Base-by-base conservation (phyloP, 2,888 invertebrate species). In the Diadegma fenestrale region DNA sequence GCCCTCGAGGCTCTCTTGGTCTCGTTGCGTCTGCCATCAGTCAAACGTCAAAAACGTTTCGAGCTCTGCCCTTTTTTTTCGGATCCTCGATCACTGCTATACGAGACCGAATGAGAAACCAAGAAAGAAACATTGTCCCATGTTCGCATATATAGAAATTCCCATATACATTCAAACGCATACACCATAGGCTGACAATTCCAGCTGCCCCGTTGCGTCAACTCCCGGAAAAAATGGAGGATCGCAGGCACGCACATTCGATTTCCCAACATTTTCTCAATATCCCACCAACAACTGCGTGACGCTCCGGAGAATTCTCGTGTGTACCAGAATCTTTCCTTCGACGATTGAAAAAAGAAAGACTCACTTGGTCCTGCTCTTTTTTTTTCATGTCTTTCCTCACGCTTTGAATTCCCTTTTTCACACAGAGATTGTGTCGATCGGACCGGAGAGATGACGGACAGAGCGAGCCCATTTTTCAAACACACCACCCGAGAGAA, bases 21-120 rank as follows among this genome's bases (percentile, higher is more conserved):
- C 88, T 87, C 88, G 87, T 87, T 89, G 80, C 85, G 83, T 80
- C 82, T 86, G 84, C 92, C 90, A 93, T 93, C 91, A 91, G 91
- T 94, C 93, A 94, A 93, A 93, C 90, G 93, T 92, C 93, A 92
- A 77, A 76, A 85, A 87, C 91, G 91, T 93, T 93, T 90, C 45
- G 80, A 90, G 89, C 89, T 91, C 91, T 91, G 88, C 87, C 88
- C 90, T 87, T 88, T 90, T 90, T 89, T 88, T 88, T 77, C 76
- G 71, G 66, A 82, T 90, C 89, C 89, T 90, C 89, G 89, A 88
- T 84, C 88, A 89, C 88, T n/a, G 33, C 6, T n/a, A 89, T 88
- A 89, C 89, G 89, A 89, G 88, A 86, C 88, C 88, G 87, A 88
- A 88, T 71, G 87, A 81, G 80, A 88, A 87, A 87, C 88, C 87